These are phyloP conservation scores for Punctoribates punctum DNA, from an alignment of 2,888 invertebrate species.

Conservation along the genomic window DNA sequence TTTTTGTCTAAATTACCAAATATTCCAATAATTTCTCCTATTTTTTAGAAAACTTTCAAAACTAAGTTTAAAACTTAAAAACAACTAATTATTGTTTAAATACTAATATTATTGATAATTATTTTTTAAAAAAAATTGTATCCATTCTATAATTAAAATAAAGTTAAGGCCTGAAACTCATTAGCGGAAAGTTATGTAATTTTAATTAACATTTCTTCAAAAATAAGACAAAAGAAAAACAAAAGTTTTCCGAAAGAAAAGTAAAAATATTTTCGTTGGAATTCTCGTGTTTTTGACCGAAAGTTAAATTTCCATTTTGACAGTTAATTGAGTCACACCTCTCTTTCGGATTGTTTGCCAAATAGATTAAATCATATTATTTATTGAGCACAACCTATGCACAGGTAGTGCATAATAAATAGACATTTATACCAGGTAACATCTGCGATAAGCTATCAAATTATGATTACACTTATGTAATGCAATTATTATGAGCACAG, in stretches of 20 bases:
- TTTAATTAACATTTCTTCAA: background rate
- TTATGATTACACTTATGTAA: background rate
- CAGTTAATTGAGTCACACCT: background rate
- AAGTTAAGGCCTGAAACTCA: background rate
- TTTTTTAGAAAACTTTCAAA: too few species aligned
- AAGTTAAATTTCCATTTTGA: background rate
- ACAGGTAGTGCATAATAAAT: background rate
- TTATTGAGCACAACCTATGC: background rate
- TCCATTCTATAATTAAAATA: background rate
- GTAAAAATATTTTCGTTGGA: background rate
- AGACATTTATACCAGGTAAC: conserved; percentile 6
- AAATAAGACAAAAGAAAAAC: background rate
- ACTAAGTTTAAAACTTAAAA: background rate
- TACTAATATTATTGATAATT: background rate
- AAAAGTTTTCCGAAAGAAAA: background rate
- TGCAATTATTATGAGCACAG: too few species aligned
- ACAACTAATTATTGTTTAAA: background rate
- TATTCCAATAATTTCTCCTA: too few species aligned
- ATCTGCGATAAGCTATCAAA: conserved; percentile 8
- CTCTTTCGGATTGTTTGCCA: background rate
- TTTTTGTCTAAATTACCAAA: too few species aligned
- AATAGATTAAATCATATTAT: background rate
- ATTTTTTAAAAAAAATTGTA: background rate
- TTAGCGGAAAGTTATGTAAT: background rate
- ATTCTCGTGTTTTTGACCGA: background rate